Conservation (phyloP, 2,888 invertebrate genomes). For the Seira musarum region DNA sequence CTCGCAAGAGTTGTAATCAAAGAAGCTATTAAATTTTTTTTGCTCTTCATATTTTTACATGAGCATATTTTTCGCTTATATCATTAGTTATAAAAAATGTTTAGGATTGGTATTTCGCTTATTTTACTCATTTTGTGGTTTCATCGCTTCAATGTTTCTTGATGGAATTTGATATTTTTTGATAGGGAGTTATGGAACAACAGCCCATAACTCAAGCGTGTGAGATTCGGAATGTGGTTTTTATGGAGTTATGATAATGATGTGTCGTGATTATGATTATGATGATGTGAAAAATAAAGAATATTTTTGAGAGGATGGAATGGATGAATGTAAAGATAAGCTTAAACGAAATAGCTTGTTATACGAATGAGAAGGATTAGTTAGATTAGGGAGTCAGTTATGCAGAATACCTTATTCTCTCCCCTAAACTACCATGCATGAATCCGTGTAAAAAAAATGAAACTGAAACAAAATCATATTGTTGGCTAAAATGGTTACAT, state of each 20-base stretch:
- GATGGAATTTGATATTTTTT: constrained; percentile 53
- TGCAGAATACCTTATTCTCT: background rate
- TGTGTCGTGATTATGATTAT: constrained; percentile 56
- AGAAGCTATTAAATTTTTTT: constrained; percentile 55
- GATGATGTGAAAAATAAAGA: constrained; percentile 32
- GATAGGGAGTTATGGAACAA: constrained; percentile 32
- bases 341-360: no score
- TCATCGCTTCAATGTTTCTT: constrained; percentile 36
- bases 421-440: no score
- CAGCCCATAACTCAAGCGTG: constrained; percentile 53
- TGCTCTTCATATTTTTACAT: constrained; percentile 14
- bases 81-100: background rate
- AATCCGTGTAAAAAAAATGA: background rate
- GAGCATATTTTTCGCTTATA: constrained; percentile 9
- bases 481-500: background rate
- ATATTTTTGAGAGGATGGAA: constrained; percentile 11
- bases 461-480: no score
- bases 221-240: constrained; percentile 50
- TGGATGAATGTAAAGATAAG: background rate
- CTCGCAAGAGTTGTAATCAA: constrained; percentile 48
- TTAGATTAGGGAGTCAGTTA: background rate
- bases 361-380: no score
- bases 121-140: constrained; percentile 15
- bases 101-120: constrained; percentile 1
- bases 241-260: constrained; percentile 15